Evolutionary conservation across 2,797 vertebrate species (phyloP).

Genomic region (Diplodus sargus): DNA sequence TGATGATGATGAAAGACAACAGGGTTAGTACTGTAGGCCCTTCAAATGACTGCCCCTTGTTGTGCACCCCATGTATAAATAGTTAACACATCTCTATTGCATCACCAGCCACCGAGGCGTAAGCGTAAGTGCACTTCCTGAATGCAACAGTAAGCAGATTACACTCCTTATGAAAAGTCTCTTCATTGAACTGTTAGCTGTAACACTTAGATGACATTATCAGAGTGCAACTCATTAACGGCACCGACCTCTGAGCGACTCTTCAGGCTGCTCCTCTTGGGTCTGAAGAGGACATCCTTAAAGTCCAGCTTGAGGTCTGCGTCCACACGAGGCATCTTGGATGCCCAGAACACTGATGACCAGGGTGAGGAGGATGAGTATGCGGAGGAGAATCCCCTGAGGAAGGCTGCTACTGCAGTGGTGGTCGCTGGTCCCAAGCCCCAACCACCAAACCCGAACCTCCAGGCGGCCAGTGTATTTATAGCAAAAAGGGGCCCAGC

Average conservation of each 20-base stretch:
- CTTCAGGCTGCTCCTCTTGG: conserved; percentile 97
- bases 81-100: conserved; percentile 32
- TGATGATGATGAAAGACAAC: not conserved
- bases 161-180: not conserved
- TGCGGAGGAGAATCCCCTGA: conserved; percentile 72
- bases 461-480: conserved; percentile 86
- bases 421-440: conserved; percentile 75
- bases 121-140: conserved; percentile 16
- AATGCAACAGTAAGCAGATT: conserved; percentile 30
- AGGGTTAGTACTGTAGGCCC: not conserved
- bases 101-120: conserved; percentile 26
- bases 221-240: conserved; percentile 7
- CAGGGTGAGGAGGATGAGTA: conserved; percentile 63
- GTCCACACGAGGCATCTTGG: conserved; percentile 94
- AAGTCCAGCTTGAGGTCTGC: conserved; percentile 98
- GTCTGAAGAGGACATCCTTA: conserved; percentile 97
- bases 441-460: conserved; percentile 88
- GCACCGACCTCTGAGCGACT: conserved; percentile 94
- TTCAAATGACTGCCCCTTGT: not conserved
- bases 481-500: conserved; percentile 81
- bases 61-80: conserved; percentile 11
- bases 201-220: conserved; percentile 19
- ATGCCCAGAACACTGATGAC: conserved; percentile 50
- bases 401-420: conserved; percentile 67
- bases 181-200: conserved; percentile 7